A percentile compares a stretch with the other conserved stretches of the same genome.
Conservation (phyloP, 2,797 vertebrate species). For the Ceyx erithaca region DNA sequence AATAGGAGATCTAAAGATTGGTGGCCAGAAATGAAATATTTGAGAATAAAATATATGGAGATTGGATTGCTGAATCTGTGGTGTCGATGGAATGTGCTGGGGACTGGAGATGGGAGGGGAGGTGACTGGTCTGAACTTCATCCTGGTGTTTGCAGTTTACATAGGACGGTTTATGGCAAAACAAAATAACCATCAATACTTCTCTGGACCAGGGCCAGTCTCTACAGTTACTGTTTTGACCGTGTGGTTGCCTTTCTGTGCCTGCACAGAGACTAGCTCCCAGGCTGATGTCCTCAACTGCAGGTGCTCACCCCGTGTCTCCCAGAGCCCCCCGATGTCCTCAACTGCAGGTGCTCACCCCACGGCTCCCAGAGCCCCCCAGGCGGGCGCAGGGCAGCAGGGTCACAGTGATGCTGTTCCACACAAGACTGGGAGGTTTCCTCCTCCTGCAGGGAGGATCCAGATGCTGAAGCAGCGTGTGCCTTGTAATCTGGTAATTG, state of each 20-base stretch:
- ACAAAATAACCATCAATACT: neutral
- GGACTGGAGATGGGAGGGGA: neutral
- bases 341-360: no score
- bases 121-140: neutral
- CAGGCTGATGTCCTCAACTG: rapidly evolving
- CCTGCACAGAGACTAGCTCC: rapidly evolving
- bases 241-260: neutral
- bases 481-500: constrained; percentile 58
- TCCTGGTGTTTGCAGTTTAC: neutral
- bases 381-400: neutral
- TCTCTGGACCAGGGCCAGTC: neutral
- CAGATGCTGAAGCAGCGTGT: constrained; percentile 52
- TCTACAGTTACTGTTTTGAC: neutral
- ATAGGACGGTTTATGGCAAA: neutral
- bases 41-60: constrained; percentile 74
- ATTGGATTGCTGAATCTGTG: constrained; percentile 56
- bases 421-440: neutral
- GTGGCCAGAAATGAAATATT: constrained; percentile 76
- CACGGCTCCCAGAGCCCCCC: no score
- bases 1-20: constrained; percentile 74
- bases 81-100: neutral
- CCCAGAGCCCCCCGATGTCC: neutral
- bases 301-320: rapidly evolving
- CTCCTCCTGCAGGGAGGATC: neutral
- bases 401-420: neutral